Conservation (phyloP, 2,797 vertebrate species). For the Enteromius trimaculatus region DNA sequence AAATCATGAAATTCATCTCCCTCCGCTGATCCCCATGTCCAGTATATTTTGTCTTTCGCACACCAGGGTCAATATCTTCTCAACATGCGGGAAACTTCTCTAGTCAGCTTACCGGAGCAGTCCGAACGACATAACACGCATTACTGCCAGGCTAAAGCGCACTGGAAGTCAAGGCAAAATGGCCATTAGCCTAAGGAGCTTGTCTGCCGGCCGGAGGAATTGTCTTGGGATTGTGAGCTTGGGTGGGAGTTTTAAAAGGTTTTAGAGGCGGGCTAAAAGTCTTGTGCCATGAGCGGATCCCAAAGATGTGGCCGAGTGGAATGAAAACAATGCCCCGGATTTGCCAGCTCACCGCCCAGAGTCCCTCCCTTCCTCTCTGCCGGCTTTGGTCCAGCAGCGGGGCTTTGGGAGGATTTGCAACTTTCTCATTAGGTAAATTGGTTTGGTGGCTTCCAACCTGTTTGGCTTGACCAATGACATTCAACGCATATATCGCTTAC, state of each 20-base stretch:
- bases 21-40: slow-evolving; percentile 13
- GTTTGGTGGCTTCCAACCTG: slow-evolving; percentile 58
- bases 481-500: neutral
- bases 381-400: slow-evolving; percentile 51
- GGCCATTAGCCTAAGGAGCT: slow-evolving; percentile 52
- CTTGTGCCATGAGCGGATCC: slow-evolving; percentile 52
- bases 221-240: slow-evolving; percentile 62
- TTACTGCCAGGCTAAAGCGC: slow-evolving; percentile 38
- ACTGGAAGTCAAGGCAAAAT: slow-evolving; percentile 44
- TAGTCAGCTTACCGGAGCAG: slow-evolving; percentile 47
- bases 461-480: slow-evolving; percentile 50
- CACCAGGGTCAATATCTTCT: slow-evolving; percentile 30
- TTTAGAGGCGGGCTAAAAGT: slow-evolving; percentile 62
- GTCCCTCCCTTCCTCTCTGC: slow-evolving; percentile 26
- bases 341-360: slow-evolving; percentile 60
- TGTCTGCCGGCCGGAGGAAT: slow-evolving; percentile 45
- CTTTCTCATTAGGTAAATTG: slow-evolving; percentile 75
- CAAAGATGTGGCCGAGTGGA: slow-evolving; percentile 15
- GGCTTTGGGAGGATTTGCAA: slow-evolving; percentile 68
- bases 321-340: slow-evolving; percentile 58
- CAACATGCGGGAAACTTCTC: slow-evolving; percentile 27
- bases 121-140: slow-evolving; percentile 37
- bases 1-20: slow-evolving; percentile 55
- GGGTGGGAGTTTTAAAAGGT: slow-evolving; percentile 61
- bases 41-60: neutral